Evolutionary conservation across 92 coral and sea anemone species (phyloP).

Genomic region (Porites cylindrica): DNA sequence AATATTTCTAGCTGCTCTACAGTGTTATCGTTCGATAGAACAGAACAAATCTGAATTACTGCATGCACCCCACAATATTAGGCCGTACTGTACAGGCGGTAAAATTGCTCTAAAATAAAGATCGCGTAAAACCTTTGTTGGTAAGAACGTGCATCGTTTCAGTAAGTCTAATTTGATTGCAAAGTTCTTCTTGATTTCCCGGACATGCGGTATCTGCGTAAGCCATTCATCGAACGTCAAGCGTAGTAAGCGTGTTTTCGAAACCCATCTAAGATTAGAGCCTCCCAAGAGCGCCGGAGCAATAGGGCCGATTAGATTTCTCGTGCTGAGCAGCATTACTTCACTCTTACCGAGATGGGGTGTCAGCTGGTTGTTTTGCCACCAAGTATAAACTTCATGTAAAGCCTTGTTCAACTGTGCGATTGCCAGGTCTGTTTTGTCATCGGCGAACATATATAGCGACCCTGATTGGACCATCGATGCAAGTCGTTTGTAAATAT

Average conservation of each 20-base stretch:
- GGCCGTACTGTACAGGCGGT: neutral
- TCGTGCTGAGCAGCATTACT: slow-evolving; percentile 30
- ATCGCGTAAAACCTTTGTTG: neutral
- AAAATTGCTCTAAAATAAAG: neutral
- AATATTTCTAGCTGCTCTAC: too few relatives aligned
- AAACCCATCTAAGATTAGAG: slow-evolving; percentile 27
- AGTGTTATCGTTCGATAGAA: too few relatives aligned
- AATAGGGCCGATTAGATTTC: slow-evolving; percentile 1
- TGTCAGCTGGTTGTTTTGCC: slow-evolving; percentile 18
- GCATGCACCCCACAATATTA: neutral
- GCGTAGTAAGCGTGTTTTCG: slow-evolving; percentile 23
- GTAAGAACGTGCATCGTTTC: slow-evolving; percentile 39
- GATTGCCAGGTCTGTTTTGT: slow-evolving; percentile 6
- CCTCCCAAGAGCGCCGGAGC: neutral
- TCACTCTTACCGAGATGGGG: slow-evolving; percentile 40
- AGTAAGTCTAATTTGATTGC: slow-evolving; percentile 31
- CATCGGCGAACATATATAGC: slow-evolving; percentile 18
- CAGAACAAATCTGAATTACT: neutral
- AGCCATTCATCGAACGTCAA: slow-evolving; percentile 43
- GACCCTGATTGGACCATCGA: slow-evolving; percentile 18
- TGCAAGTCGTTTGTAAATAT: slow-evolving; percentile 24
- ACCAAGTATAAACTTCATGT: neutral
- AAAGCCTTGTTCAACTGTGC: neutral
- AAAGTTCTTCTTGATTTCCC: slow-evolving; percentile 31
- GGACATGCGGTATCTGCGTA: slow-evolving; percentile 36